These are phyloP conservation scores for Eupithecia pulchellata DNA, from an alignment of 2,888 invertebrate species.

Conservation along the genomic window DNA sequence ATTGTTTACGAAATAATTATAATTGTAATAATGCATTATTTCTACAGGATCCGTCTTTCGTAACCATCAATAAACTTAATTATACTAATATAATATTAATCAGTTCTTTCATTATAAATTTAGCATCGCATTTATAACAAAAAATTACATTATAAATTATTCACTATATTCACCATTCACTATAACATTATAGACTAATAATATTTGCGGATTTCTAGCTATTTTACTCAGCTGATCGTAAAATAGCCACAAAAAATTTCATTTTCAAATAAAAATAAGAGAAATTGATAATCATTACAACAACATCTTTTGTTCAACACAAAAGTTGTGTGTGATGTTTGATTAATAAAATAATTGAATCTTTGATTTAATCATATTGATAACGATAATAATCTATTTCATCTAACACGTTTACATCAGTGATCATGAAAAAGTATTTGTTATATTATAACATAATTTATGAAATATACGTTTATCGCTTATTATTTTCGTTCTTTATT, in stretches of 20 bases:
- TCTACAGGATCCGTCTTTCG: conserved; percentile 53
- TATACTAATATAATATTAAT: conserved; percentile 44
- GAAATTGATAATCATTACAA: background rate
- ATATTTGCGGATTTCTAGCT: conserved; percentile 17
- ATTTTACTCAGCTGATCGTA: conserved; percentile 11
- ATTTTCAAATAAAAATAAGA: background rate
- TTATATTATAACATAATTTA: background rate
- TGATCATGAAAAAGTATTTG: background rate
- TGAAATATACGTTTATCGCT: background rate
- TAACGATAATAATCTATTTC: background rate
- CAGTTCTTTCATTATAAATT: conserved; percentile 59
- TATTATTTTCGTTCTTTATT: background rate
- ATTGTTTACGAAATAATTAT: conserved; percentile 32
- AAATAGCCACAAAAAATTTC: background rate
- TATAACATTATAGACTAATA: conserved; percentile 36
- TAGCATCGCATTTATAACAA: conserved; percentile 31
- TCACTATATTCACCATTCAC: conserved; percentile 49
- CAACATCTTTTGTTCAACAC: background rate
- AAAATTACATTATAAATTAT: conserved; percentile 7
- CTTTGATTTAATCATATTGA: background rate
- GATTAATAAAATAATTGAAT: background rate
- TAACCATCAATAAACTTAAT: conserved; percentile 46
- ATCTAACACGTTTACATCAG: background rate
- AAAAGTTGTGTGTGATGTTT: background rate
- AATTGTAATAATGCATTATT: conserved; percentile 42